Percentiles rank a stretch among this genome's conserved stretches.
Conservation (phyloP, 2,888 invertebrate genomes). For the Drosophila buzzatii region DNA sequence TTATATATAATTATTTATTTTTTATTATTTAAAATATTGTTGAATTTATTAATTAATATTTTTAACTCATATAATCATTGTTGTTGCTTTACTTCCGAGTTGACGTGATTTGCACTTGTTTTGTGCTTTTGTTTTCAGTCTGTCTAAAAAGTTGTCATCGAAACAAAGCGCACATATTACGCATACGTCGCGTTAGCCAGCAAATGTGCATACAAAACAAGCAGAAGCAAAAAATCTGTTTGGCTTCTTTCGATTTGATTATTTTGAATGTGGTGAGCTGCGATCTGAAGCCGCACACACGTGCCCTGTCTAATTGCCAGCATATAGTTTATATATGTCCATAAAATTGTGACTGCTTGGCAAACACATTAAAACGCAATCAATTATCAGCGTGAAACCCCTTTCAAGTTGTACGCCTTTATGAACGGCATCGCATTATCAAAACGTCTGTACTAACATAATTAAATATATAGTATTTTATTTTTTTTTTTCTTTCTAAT, state of each 20-base stretch:
- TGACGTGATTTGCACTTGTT: constrained; percentile 23
- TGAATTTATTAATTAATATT: not conserved
- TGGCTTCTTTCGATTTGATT: not conserved
- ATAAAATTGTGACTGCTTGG: constrained; percentile 18
- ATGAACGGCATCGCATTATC: constrained; percentile 56
- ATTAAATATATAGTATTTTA: not conserved
- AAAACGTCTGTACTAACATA: constrained; percentile 34
- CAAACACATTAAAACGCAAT: constrained; percentile 59
- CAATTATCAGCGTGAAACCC: constrained; percentile 46
- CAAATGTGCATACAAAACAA: not conserved
- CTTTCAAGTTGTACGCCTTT: constrained; percentile 55
- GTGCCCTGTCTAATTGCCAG: constrained; percentile 16
- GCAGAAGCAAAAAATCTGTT: not conserved
- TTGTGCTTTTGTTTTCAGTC: not conserved
- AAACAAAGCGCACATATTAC: constrained; percentile 18
- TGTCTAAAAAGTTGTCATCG: not conserved
- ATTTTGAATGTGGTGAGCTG: not conserved
- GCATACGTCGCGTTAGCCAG: constrained; percentile 29
- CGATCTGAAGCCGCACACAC: constrained; percentile 2
- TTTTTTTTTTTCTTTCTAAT: too few species aligned
- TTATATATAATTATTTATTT: too few species aligned
- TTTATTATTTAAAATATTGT: too few species aligned
- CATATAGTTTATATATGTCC: constrained; percentile 9
- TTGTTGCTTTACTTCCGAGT: constrained; percentile 18
- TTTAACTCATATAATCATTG: not conserved